Conservation (phyloP, 2,888 invertebrate genomes). For the Muscina levida region DNA sequence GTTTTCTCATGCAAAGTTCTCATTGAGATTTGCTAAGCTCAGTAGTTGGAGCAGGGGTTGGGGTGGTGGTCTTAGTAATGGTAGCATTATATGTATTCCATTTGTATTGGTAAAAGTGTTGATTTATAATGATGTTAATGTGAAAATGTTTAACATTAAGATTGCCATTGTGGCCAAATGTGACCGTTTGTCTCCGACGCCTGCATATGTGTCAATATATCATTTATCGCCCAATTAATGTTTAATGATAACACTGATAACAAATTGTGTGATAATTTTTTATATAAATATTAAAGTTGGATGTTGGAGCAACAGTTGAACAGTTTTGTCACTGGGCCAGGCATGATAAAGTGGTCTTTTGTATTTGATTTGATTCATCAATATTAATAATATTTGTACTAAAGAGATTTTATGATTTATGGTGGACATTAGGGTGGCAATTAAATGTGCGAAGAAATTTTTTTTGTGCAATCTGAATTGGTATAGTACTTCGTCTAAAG, state of each 20-base stretch:
- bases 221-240: conserved; percentile 37
- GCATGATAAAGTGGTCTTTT: too few species aligned
- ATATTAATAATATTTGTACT: too few species aligned
- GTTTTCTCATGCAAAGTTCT: neutral
- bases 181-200: neutral
- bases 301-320: too few species aligned
- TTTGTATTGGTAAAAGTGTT: conserved; percentile 26
- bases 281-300: too few species aligned
- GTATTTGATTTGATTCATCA: too few species aligned
- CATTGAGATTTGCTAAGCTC: neutral
- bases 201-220: neutral
- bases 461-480: too few species aligned
- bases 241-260: conserved; percentile 1
- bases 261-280: conserved; percentile 12
- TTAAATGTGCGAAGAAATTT: too few species aligned
- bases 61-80: neutral
- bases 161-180: neutral
- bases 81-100: neutral
- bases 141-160: neutral
- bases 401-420: too few species aligned
- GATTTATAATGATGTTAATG: neutral
- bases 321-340: too few species aligned
- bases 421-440: too few species aligned
- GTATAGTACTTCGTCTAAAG: too few species aligned
- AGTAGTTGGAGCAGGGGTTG: neutral